A percentile compares a stretch with the other conserved stretches of the same genome.
phyloP scores from a whole-genome alignment of 2,113 vertebrate genomes.

The rat (Rattus norvegicus) region DNA sequence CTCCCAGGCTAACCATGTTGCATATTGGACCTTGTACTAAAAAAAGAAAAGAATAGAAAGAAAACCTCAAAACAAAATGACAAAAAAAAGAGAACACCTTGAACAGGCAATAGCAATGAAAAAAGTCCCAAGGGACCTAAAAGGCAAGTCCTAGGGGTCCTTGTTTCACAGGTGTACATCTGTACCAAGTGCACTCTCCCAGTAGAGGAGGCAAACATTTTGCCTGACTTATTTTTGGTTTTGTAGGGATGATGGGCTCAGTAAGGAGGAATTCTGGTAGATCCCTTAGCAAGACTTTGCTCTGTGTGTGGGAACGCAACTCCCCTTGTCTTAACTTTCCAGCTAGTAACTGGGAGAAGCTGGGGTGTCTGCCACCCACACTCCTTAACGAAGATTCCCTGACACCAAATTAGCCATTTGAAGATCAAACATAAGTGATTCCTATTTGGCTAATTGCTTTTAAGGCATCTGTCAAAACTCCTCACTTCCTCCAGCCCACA shows the following conservation, averaged over 20 bases:
- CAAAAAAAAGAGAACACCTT: neutral
- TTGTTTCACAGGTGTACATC: neutral
- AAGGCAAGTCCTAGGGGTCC: too few species aligned
- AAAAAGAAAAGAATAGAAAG: neutral
- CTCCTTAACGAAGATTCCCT: constrained; percentile 62
- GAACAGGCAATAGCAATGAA: neutral
- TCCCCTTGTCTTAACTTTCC: constrained; percentile 44
- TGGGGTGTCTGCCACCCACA: constrained; percentile 58
- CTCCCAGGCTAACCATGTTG: neutral
- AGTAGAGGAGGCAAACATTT: neutral
- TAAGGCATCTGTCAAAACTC: constrained; percentile 72
- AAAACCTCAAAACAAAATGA: neutral
- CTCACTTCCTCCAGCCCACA: constrained; percentile 70
- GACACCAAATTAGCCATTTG: constrained; percentile 77
- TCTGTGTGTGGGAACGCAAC: constrained; percentile 4
- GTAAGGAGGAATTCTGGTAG: neutral
- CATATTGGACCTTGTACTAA: neutral
- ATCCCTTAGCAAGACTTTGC: neutral
- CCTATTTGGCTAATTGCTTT: constrained; percentile 77
- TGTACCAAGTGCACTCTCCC: neutral
- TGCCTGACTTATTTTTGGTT: neutral
- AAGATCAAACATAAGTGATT: constrained; percentile 71
- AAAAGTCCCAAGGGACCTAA: neutral
- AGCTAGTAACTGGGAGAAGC: constrained; percentile 4
- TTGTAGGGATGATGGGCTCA: neutral